phyloP scores from a whole-genome alignment of 2,888 invertebrate genomes.

The Scotopteryx bipunctaria region DNA sequence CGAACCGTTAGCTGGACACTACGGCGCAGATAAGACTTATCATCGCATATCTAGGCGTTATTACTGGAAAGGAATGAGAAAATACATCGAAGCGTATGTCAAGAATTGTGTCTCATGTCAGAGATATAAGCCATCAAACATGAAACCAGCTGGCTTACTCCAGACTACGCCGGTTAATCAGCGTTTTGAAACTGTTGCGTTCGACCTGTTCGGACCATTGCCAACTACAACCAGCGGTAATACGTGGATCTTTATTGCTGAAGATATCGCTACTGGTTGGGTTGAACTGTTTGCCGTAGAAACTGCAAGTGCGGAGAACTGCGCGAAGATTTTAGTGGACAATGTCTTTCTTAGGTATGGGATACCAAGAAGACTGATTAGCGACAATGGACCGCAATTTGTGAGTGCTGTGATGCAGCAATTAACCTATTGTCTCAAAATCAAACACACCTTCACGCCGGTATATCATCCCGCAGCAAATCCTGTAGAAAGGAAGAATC shows the following conservation, averaged over 20 bases:
- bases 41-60: conserved; percentile 17
- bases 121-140: conserved; percentile 2
- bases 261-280: conserved; percentile 40
- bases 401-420: conserved; percentile 51
- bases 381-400: conserved; percentile 54
- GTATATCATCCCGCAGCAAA: conserved; percentile 45
- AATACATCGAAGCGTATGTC: conserved; percentile 33
- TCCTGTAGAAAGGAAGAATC: conserved; percentile 22
- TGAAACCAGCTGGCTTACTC: conserved; percentile 5
- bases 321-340: conserved; percentile 44
- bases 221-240: background rate
- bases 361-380: conserved; percentile 44
- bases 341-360: conserved; percentile 54
- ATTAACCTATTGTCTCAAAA: conserved; percentile 35
- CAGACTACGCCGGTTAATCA: conserved; percentile 3
- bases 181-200: conserved; percentile 2
- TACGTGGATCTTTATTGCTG: conserved; percentile 36
- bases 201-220: conserved; percentile 5
- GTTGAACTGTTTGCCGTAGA: conserved; percentile 40
- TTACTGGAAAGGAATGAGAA: conserved; percentile 30
- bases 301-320: conserved; percentile 39
- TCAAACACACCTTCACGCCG: conserved; percentile 43
- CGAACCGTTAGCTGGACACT: conserved; percentile 22
- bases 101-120: conserved; percentile 32
- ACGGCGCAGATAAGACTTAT: conserved; percentile 18